Evolutionary conservation across 2,113 vertebrate genomes (phyloP), one percentile per base, ranked within the genome.

Genomic region (Tangachromis dhanisi): DNA sequence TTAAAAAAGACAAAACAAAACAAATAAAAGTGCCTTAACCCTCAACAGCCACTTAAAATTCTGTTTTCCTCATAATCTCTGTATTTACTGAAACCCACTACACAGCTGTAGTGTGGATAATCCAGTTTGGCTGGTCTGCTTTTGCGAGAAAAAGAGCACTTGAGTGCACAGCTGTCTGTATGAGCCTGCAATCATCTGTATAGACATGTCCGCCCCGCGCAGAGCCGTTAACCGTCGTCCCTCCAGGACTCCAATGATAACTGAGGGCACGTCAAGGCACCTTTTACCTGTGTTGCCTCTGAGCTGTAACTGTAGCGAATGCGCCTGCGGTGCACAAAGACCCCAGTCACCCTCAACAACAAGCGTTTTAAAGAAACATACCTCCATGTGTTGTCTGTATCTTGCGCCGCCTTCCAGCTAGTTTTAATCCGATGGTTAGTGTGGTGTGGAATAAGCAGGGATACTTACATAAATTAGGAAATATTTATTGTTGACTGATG

Each of bases 81-180:
- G 61, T 14, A 26, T 83, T 87, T 17, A 87, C 83, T 68, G 26
- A 83, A 81, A 63, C 29, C 76, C 55, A 54, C 35, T 21, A 4
- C 19, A 57, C 80, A 87, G 85, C 89, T 87, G 83, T 14, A 16
- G 14, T 87, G 90, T 51, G 49, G 92, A 81, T 80, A 89, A 95
- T 96, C 95, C 93, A 86, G 95, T 96, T 88, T 47, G 86, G 89
- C 92, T 85, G 63, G 94, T 95, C 81, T 83, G 26, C 35, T 83
- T 87, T 73, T 16, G 83, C 54, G 51, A 4, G 14, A 61, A 83
- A 68, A 49, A 91, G 68, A 90, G 83, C 87, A 80, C 45, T 71
- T 14, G 71, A 87, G 71, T 55, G 83, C 40, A 21, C 81, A 84
- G 84, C 86, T 79, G 73, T 92, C 83, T 87, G 84, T 84, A 42